Percentiles rank a stretch among this genome's conserved stretches.
Conservation (phyloP, 2,888 invertebrate genomes). For the Epicampocera succincta region DNA sequence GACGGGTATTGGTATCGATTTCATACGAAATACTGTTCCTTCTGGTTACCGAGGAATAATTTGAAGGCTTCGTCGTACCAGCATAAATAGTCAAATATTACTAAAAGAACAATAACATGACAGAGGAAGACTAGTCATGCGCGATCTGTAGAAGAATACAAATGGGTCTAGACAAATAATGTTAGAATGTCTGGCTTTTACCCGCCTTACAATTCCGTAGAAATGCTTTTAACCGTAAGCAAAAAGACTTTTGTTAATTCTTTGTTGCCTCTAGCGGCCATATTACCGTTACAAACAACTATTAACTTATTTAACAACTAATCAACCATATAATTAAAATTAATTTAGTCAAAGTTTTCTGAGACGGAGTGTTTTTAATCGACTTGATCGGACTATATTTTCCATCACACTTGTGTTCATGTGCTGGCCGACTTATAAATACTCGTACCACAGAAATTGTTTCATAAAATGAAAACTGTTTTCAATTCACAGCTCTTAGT, state of each 20-base stretch:
- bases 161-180: too few species aligned
- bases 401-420: constrained; percentile 5
- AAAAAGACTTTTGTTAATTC: background rate
- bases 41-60: too few species aligned
- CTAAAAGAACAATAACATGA: too few species aligned
- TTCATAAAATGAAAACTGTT: background rate
- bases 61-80: too few species aligned
- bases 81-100: too few species aligned
- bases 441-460: constrained; percentile 4
- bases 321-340: constrained; percentile 35
- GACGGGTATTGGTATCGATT: too few species aligned
- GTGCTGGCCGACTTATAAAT: background rate
- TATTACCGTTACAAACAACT: background rate
- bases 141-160: too few species aligned
- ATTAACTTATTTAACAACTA: constrained; percentile 34
- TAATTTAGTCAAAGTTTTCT: constrained; percentile 3
- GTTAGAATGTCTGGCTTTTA: too few species aligned
- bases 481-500: background rate
- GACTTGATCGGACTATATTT: constrained; percentile 2
- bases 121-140: too few species aligned
- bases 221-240: background rate
- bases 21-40: too few species aligned
- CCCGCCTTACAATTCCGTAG: background rate
- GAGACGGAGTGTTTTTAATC: constrained; percentile 7
- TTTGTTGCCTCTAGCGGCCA: background rate